Evolutionary conservation across 1,140 invertebrate genomes (phyloP), one percentile per base, ranked within the genome.

Genomic region (Lepidurus arcticus): DNA sequence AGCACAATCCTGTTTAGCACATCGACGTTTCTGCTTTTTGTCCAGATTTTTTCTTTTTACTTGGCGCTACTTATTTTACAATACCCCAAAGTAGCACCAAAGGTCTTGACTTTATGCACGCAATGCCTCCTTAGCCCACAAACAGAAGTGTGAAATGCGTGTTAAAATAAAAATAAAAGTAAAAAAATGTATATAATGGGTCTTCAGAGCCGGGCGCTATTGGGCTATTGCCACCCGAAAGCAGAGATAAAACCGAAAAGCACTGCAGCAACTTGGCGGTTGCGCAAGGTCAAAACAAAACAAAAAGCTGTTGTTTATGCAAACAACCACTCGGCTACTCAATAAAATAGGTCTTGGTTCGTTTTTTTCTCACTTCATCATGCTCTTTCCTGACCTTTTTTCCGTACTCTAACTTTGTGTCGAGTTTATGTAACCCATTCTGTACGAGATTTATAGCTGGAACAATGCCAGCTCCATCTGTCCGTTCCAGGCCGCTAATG

Each of bases 381-480:
- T 16, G 53, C 13, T 65, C 53, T 65, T 65, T 21, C 8, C 53
- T 65, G 53, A 21, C 53, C 53, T 65, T 65, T 65, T 13, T 65
- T 65, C 21, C 13, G 4, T 65, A 21, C 53, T 21, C n/a, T 65
- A 65, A 65, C 16, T 65, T 21, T 65, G 16, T 65, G 53, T 65
- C 53, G 3, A 65, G 53, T 65, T 65, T 65, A 65, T 65, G 53
- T 65, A 65, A 65, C 53, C 53, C 53, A 65, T 65, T 65, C 53
- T 11, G 53, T 7, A 21, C n/a, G 21, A 65, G 53, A 65, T 65
- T 65, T 65, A 65, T 21, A 65, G 53, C 53, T 65, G 53, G 53
- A 65, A 21, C 21, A 13, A 65, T 65, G 53, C 53, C 53, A 65
- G 53, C 53, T 65, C 53, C 53, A 65, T 65, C 53, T 65, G 53